Evolutionary conservation across 2,888 invertebrate genomes (phyloP).

Genomic region (Dione vanillae): DNA sequence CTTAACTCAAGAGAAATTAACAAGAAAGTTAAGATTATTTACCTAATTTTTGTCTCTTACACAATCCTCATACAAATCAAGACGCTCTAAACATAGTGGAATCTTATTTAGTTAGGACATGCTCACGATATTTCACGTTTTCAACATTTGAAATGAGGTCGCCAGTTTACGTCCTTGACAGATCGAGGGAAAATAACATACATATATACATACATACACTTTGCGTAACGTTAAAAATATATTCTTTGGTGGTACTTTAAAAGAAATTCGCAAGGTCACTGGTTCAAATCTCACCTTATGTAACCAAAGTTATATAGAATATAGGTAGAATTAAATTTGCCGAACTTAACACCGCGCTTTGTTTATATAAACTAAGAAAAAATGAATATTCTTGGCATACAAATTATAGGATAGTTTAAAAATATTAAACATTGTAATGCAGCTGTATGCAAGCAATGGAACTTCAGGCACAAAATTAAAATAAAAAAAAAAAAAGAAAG

Average conservation of each 20-base stretch:
- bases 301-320: too few relatives aligned
- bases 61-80: background rate
- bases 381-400: background rate
- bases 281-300: too few relatives aligned
- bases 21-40: too few relatives aligned
- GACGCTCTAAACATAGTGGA: background rate
- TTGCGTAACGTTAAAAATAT: background rate
- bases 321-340: background rate
- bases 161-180: constrained; percentile 42
- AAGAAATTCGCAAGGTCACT: too few relatives aligned
- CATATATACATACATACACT: background rate
- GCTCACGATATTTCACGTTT: constrained; percentile 11
- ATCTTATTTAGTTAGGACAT: background rate
- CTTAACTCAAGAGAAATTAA: too few relatives aligned
- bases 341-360: background rate
- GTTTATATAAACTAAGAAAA: background rate
- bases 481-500: too few relatives aligned
- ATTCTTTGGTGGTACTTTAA: too few relatives aligned
- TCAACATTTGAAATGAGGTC: constrained; percentile 43
- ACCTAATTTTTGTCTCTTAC: background rate
- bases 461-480: too few relatives aligned
- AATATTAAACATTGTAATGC: too few relatives aligned
- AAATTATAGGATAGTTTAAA: too few relatives aligned
- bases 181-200: constrained; percentile 31
- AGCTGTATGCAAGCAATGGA: too few relatives aligned